Evolutionary conservation across 2,797 vertebrate species (phyloP).

Genomic region (Xenopus petersii): DNA sequence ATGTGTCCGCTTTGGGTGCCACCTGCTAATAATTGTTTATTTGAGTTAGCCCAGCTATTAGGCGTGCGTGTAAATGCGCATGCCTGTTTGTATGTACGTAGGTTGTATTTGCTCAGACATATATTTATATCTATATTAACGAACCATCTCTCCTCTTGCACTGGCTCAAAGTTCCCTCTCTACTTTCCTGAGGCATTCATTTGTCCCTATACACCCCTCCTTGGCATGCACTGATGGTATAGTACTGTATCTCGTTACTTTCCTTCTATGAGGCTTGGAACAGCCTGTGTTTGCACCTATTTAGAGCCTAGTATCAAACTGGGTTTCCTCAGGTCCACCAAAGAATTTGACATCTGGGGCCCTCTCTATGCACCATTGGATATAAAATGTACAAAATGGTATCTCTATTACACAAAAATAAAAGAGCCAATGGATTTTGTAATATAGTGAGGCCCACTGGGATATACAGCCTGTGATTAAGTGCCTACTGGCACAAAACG

Average conservation of each 20-base stretch:
- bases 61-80: constrained; percentile 1
- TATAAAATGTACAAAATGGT: too few species aligned
- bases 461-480: too few species aligned
- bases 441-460: too few species aligned
- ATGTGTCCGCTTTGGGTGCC: constrained; percentile 4
- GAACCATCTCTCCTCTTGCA: neutral
- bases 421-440: too few species aligned
- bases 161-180: neutral
- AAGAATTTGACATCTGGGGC: too few species aligned
- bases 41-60: neutral
- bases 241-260: neutral
- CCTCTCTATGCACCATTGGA: too few species aligned
- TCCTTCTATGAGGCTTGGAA: too few species aligned
- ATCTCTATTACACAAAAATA: too few species aligned
- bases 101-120: neutral
- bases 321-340: too few species aligned
- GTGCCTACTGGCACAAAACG: too few species aligned
- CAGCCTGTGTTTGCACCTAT: too few species aligned
- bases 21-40: constrained; percentile 17
- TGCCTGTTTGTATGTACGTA: neutral
- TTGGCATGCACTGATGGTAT: neutral
- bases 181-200: neutral
- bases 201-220: neutral
- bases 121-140: constrained; percentile 6
- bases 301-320: too few species aligned